Base-by-base conservation (phyloP, 2,113 vertebrate species). In the Girardinichthys multiradiatus region DNA sequence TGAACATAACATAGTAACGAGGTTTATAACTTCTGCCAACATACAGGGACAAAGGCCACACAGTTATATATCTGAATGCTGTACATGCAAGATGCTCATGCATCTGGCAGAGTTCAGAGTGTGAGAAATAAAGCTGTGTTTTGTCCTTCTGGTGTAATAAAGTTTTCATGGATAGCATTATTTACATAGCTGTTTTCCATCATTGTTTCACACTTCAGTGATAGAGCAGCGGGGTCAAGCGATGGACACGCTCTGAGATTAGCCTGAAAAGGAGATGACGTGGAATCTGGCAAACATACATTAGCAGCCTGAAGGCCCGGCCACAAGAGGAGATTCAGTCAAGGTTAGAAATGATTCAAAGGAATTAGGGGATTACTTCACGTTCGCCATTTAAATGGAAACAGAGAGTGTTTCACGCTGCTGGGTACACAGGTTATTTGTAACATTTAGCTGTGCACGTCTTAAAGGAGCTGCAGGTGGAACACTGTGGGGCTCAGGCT, bases 261-360 rank as follows among this genome's bases (percentile, higher is more conserved):
- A 51, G 15, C 80, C 81, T 72, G 74, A 85, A 84, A 85, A 81
- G 80, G 80, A 80, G 76, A 75, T 13, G 30, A 83, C 61, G 19
- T 21, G 84, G 26, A 86, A 81, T 79, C 74, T 81, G 84, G 72
- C 72, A 45, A 67, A 69, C 58, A 19, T 21, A 54, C 74, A 78
- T 69, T 66, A 61, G 74, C 75, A 39, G 64, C 68, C 57, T 28
- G 15, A 68, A 80, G 75, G 81, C 78, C 77, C 64, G 72, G 84
- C 72, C 54, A 1, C 65, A 59, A 82, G 74, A 81, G 64, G 64
- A 13, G 27, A 82, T 81, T 35, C 62, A 72, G 60, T 70, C 85
- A 84, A 86, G 87, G 89, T 70, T 79, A 86, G 80, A 76, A 62
- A 86, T 83, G 85, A 89, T 84, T 91, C 80, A 83, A 64, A 73